Evolutionary conservation across 2,888 invertebrate species (phyloP).

Genomic region (Oligia latruncula): DNA sequence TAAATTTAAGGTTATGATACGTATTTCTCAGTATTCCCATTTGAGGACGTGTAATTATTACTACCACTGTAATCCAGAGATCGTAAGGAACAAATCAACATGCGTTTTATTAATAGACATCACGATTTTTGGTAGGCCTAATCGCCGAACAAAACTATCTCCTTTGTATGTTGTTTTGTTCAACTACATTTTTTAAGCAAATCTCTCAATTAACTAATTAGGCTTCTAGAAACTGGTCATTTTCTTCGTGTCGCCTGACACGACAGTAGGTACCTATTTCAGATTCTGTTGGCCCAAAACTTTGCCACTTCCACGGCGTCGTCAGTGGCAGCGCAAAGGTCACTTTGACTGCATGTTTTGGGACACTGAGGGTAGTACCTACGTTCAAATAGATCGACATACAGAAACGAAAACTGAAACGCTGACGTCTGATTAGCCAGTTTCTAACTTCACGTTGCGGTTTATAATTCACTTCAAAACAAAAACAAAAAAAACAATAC

Average conservation of each 20-base stretch:
- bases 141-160: background rate
- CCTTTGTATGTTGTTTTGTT: background rate
- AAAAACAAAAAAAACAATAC: constrained; percentile 40
- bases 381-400: background rate
- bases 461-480: constrained; percentile 19
- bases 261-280: background rate
- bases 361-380: background rate
- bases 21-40: background rate
- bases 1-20: background rate
- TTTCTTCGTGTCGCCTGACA: background rate
- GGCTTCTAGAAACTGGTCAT: background rate
- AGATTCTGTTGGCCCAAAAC: background rate
- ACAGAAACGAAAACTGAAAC: background rate
- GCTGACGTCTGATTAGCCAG: background rate
- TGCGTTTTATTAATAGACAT: background rate
- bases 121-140: background rate
- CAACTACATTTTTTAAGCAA: background rate
- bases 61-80: background rate
- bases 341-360: background rate
- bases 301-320: background rate
- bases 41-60: background rate
- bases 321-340: background rate
- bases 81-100: background rate
- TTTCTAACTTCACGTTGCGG: background rate
- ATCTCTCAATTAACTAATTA: background rate